Evolutionary conservation across 2,888 invertebrate genomes (phyloP).

Genomic region (Sarcophaga carnaria): DNA sequence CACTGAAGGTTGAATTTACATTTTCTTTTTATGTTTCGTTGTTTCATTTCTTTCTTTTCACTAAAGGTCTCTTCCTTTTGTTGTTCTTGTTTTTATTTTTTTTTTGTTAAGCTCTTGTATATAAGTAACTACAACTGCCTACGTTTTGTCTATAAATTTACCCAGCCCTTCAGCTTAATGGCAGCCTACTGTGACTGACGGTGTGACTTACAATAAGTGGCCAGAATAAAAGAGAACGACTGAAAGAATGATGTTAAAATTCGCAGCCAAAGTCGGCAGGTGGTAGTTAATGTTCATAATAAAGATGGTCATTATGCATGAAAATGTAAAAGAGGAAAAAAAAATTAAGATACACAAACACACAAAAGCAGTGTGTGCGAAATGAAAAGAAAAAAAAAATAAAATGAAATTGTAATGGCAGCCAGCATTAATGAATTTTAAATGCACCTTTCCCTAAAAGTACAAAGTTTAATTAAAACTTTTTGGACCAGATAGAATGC

Average conservation of each 20-base stretch:
- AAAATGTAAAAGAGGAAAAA: constrained; percentile 1
- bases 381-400: no score
- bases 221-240: constrained; percentile 9
- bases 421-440: not conserved
- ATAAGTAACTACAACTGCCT: constrained; percentile 34
- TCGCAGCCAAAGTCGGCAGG: constrained; percentile 50
- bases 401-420: not conserved
- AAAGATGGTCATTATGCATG: constrained; percentile 61
- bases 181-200: constrained; percentile 28
- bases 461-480: no score
- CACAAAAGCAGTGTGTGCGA: not conserved
- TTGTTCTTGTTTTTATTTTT: not conserved
- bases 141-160: not conserved
- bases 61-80: not conserved
- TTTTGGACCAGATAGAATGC: no score
- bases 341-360: not conserved
- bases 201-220: constrained; percentile 29
- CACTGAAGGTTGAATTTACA: constrained; percentile 51
- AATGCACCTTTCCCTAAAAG: not conserved
- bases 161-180: not conserved
- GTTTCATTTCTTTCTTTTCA: not conserved
- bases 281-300: constrained; percentile 53
- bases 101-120: constrained; percentile 7
- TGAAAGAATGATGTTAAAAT: constrained; percentile 1
- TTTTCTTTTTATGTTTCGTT: not conserved